These are phyloP conservation scores for Echinometra lucunter DNA, from an alignment of 53 echinoderm and acorn worm genomes.

Conservation along the genomic window DNA sequence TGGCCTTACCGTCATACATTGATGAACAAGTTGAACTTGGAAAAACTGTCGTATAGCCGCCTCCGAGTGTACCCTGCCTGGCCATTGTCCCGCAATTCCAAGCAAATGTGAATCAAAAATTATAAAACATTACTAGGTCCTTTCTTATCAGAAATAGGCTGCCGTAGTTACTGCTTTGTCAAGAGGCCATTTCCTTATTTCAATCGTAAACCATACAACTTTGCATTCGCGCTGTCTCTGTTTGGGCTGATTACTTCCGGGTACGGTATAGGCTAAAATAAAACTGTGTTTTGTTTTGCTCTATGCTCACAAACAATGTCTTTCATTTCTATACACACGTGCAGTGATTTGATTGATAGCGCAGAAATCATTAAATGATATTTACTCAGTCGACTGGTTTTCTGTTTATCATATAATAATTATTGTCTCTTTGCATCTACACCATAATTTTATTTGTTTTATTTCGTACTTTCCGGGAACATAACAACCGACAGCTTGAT, in stretches of 20 bases:
- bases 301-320: background rate
- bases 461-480: no score
- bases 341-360: constrained; percentile 14
- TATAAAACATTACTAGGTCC: background rate
- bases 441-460: background rate
- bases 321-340: constrained; percentile 13
- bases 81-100: constrained; percentile 41
- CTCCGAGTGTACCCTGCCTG: background rate
- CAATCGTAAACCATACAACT: background rate
- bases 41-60: constrained; percentile 28
- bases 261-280: constrained; percentile 2
- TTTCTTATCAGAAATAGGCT: background rate
- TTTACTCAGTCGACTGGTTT: background rate
- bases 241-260: constrained; percentile 34
- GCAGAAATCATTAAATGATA: background rate
- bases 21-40: constrained; percentile 27
- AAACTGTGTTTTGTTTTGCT: background rate
- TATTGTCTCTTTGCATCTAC: background rate
- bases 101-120: constrained; percentile 1
- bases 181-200: constrained; percentile 21
- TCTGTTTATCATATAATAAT: background rate
- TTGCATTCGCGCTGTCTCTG: constrained; percentile 21
- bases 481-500: no score
- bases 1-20: background rate
- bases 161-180: background rate